Percentiles rank a stretch among this genome's conserved stretches.
Evolutionary conservation across 2,797 vertebrate species (phyloP).

Genomic region (Melanotaenia pygmaea): DNA sequence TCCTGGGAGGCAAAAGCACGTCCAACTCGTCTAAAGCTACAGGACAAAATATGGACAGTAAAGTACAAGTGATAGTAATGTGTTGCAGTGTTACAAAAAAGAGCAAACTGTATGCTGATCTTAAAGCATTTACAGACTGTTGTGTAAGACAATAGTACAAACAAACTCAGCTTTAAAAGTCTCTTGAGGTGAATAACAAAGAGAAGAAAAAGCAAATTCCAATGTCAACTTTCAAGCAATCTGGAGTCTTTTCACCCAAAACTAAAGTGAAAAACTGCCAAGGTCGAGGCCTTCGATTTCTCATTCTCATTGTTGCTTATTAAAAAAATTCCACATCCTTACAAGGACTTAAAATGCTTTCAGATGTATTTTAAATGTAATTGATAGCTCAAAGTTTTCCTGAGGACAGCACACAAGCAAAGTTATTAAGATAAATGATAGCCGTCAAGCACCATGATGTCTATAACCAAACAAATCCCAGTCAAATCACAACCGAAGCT

Average conservation of each 20-base stretch:
- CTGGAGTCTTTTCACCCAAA: background rate
- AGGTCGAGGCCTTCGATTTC: no score
- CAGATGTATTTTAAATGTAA: background rate
- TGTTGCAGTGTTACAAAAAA: background rate
- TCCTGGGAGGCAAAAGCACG: constrained; percentile 11
- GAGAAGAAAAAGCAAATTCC: background rate
- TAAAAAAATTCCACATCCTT: background rate
- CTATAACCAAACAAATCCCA: background rate
- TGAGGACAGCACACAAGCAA: background rate
- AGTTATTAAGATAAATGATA: background rate
- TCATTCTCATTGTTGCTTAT: background rate
- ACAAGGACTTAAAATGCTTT: background rate
- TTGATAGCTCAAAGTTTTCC: no score
- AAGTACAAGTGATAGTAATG: background rate
- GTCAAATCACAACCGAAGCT: no score
- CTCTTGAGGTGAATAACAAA: background rate
- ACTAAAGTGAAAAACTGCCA: background rate
- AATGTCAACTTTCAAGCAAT: background rate
- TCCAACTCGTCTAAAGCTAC: constrained; percentile 6
- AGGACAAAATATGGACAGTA: background rate
- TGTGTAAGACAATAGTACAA: background rate
- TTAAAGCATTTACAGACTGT: background rate
- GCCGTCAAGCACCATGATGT: background rate
- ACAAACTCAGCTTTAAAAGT: background rate
- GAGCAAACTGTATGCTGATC: background rate